Conservation (phyloP, 2,797 vertebrate genomes). For the Clarias pachynema region DNA sequence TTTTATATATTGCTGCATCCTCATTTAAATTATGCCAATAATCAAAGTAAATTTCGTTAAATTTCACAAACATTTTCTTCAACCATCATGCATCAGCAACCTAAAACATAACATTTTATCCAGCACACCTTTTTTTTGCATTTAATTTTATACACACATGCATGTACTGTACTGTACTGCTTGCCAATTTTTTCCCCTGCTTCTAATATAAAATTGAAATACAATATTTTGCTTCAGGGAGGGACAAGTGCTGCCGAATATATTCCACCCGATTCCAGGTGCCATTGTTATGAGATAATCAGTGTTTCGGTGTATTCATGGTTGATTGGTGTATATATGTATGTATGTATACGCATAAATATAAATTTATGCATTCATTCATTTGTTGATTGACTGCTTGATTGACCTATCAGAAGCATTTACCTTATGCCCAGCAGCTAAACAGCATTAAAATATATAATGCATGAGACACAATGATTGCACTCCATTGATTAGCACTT, state of each 20-base stretch:
- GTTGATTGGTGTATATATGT: too few relatives aligned
- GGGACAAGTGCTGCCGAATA: too few relatives aligned
- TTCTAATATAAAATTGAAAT: too few relatives aligned
- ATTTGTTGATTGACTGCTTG: constrained; percentile 79
- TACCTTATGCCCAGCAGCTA: constrained; percentile 87
- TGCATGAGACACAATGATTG: constrained; percentile 90
- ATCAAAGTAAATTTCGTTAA: neutral
- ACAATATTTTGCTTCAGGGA: too few relatives aligned
- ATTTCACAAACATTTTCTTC: neutral
- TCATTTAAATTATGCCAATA: neutral
- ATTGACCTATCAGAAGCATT: constrained; percentile 84
- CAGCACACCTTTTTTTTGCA: neutral
- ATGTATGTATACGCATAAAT: too few relatives aligned
- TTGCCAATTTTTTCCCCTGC: neutral
- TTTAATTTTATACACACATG: neutral
- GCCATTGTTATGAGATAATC: too few relatives aligned
- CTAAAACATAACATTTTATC: neutral
- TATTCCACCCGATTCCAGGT: too few relatives aligned
- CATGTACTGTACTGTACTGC: too few relatives aligned
- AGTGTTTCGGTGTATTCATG: too few relatives aligned
- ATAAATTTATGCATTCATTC: too few relatives aligned
- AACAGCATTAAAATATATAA: constrained; percentile 92
- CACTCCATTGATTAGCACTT: constrained; percentile 93
- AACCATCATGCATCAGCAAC: neutral
- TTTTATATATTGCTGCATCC: neutral